These are phyloP conservation scores for Corythornis vintsioides DNA, from an alignment of 2,113 vertebrate species.

Conservation along the genomic window DNA sequence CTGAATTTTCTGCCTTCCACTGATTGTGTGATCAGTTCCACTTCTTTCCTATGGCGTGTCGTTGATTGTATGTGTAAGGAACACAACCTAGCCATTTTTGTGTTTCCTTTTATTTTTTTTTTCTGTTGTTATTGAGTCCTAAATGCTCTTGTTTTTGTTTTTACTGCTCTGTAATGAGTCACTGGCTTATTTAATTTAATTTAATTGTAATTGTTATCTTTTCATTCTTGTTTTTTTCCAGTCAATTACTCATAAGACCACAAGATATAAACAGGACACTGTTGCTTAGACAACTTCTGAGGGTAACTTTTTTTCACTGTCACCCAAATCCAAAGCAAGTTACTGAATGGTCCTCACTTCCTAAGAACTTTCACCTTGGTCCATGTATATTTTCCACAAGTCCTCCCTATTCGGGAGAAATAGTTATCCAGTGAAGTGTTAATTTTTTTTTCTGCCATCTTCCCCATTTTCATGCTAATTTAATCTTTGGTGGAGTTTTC, in stretches of 20 bases:
- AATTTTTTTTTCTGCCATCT: not conserved
- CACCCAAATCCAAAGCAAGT: slow-evolving; percentile 33
- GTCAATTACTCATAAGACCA: slow-evolving; percentile 80
- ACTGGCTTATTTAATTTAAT: slow-evolving; percentile 78
- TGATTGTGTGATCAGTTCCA: not conserved
- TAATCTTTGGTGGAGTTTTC: not conserved
- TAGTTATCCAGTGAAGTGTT: not conserved
- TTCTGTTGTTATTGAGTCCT: slow-evolving; percentile 25
- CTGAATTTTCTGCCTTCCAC: not conserved
- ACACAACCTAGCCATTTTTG: not conserved
- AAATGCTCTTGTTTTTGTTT: slow-evolving; percentile 76
- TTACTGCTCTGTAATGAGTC: slow-evolving; percentile 79
- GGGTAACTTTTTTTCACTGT: slow-evolving; percentile 35
- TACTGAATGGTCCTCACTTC: not conserved
- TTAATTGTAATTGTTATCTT: slow-evolving; percentile 81
- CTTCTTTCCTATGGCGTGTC: not conserved
- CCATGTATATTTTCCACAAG: not conserved
- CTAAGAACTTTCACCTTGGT: slow-evolving; percentile 24
- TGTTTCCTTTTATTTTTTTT: slow-evolving; percentile 26
- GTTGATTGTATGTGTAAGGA: not conserved
- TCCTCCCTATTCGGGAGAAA: not conserved
- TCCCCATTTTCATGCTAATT: not conserved
- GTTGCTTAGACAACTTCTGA: slow-evolving; percentile 65
- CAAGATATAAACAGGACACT: slow-evolving; percentile 81
- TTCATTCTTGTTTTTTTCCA: slow-evolving; percentile 78